phyloP scores from a whole-genome alignment of 2,113 vertebrate species.

The Dasyornis broadbenti region DNA sequence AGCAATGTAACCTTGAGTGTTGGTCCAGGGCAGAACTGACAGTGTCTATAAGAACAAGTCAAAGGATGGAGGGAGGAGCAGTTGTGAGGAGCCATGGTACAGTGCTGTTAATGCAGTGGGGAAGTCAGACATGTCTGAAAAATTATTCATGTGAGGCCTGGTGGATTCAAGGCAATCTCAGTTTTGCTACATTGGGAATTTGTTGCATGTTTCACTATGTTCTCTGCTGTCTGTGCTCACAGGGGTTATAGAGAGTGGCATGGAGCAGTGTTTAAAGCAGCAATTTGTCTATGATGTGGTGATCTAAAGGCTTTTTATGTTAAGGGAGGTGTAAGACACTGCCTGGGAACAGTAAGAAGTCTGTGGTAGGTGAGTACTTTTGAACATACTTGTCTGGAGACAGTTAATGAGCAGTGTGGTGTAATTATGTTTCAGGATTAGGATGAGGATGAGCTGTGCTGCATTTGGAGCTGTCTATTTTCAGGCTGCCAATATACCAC shows the following conservation, averaged over 20 bases:
- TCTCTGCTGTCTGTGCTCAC: not conserved
- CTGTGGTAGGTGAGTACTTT: not conserved
- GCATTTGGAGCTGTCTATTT: slow-evolving; percentile 5
- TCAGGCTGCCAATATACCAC: not conserved
- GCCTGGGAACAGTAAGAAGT: not conserved
- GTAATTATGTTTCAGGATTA: slow-evolving; percentile 24
- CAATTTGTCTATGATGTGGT: not conserved
- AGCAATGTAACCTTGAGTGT: not conserved
- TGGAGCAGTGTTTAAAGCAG: not conserved
- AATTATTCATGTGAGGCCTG: not conserved
- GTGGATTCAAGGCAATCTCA: not conserved
- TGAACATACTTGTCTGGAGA: not conserved
- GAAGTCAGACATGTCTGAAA: not conserved
- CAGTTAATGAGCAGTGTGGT: slow-evolving; percentile 21
- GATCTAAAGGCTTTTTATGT: not conserved
- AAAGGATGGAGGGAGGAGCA: not conserved
- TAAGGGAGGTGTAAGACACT: not conserved
- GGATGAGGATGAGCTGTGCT: not conserved
- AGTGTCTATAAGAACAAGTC: not conserved
- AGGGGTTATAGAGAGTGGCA: not conserved
- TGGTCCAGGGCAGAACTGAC: not conserved
- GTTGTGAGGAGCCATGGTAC: not conserved
- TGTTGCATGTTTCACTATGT: not conserved
- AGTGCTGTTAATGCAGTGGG: not conserved
- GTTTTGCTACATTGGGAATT: not conserved